These are phyloP conservation scores for Cyanoramphus novaezelandiae DNA, from an alignment of 2,113 vertebrate genomes.

Conservation along the genomic window DNA sequence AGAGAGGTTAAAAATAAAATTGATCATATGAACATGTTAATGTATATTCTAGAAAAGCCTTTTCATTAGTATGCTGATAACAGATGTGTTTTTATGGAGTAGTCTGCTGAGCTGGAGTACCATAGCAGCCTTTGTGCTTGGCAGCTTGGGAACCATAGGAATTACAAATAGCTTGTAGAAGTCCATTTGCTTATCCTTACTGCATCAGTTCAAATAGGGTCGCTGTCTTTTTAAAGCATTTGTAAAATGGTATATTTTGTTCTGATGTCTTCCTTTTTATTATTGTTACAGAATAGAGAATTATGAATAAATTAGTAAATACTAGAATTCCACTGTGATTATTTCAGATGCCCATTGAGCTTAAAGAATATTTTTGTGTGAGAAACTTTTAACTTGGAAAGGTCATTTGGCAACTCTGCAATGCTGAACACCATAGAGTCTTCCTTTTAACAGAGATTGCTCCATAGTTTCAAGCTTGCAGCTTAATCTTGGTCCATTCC, in stretches of 20 bases:
- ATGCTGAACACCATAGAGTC: background rate
- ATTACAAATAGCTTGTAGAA: background rate
- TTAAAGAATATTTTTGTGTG: background rate
- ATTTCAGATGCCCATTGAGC: background rate
- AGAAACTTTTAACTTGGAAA: background rate
- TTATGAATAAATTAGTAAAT: background rate
- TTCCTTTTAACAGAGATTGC: background rate
- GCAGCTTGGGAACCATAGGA: background rate
- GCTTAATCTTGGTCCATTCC: background rate
- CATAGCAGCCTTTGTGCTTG: background rate
- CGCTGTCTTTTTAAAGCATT: background rate
- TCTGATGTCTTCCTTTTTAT: background rate
- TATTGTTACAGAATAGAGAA: background rate
- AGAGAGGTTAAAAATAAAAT: background rate
- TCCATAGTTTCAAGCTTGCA: background rate
- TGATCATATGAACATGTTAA: background rate
- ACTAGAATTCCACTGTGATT: background rate
- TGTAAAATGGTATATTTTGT: background rate
- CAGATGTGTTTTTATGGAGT: background rate
- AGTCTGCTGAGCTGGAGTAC: background rate
- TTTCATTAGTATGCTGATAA: background rate
- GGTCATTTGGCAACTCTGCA: background rate
- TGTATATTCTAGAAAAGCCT: background rate
- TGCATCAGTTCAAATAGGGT: background rate
- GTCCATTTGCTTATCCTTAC: background rate